A percentile compares a stretch with the other conserved stretches of the same genome.
Conservation (phyloP, 2,113 vertebrate species). For the Holacanthus passer region DNA sequence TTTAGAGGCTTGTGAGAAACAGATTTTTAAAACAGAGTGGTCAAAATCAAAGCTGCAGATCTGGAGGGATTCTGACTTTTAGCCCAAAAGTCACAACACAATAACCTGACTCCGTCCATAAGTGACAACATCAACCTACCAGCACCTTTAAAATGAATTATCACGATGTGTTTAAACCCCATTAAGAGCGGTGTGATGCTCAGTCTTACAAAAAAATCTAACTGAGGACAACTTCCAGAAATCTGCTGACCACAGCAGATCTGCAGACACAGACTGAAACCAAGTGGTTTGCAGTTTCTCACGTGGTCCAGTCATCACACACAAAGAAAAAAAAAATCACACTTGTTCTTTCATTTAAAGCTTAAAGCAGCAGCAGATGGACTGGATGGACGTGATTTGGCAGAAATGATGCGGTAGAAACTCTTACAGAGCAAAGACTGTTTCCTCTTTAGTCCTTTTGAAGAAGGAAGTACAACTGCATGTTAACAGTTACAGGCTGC, state of each 20-base stretch:
- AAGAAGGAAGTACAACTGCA: conserved; percentile 30
- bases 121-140: no score
- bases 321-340: background rate
- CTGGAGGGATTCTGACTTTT: no score
- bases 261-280: conserved; percentile 19
- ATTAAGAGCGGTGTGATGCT: no score
- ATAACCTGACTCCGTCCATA: no score
- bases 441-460: background rate
- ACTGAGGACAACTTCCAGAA: background rate
- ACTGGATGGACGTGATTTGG: background rate
- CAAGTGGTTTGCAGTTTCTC: background rate
- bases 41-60: no score
- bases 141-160: no score
- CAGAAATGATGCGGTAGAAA: background rate
- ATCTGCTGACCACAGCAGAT: background rate
- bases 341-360: background rate
- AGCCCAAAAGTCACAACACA: no score
- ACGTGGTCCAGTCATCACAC: background rate
- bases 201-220: background rate
- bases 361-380: background rate
- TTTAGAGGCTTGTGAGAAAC: no score
- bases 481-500: background rate
- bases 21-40: no score
- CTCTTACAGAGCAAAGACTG: background rate
- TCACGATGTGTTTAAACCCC: no score